Percentiles rank a stretch among this genome's conserved stretches.
Conservation (phyloP, 1,140 invertebrate species). For the Steinernema khuongi region DNA sequence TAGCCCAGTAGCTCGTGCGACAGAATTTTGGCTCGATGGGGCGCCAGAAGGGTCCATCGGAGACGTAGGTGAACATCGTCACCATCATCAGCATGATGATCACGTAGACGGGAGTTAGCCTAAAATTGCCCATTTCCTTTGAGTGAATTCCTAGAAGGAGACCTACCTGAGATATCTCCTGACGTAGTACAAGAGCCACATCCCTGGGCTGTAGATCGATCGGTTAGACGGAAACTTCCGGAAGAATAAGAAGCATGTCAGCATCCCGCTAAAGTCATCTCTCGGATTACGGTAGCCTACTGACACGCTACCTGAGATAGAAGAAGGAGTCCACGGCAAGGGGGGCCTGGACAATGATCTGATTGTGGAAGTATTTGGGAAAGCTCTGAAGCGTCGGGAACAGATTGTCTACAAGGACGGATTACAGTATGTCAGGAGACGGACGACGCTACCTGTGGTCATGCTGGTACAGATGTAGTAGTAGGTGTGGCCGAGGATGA, state of each 20-base stretch:
- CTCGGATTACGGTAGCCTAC: not conserved
- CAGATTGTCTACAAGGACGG: constrained; percentile 45
- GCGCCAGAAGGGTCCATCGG: constrained; percentile 57
- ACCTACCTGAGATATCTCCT: constrained; percentile 25
- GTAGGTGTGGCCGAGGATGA: constrained; percentile 54
- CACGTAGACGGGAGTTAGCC: constrained; percentile 53
- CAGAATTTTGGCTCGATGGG: constrained; percentile 54
- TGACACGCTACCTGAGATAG: constrained; percentile 47
- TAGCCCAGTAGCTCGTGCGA: constrained; percentile 52
- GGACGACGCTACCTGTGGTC: constrained; percentile 40
- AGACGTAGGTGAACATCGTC: constrained; percentile 53
- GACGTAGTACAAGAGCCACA: constrained; percentile 31
- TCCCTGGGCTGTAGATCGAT: not conserved
- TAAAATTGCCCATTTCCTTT: constrained; percentile 28
- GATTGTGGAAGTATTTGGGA: constrained; percentile 56
- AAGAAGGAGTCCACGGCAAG: constrained; percentile 58
- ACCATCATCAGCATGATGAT: constrained; percentile 53
- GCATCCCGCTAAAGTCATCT: constrained; percentile 46
- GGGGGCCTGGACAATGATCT: constrained; percentile 56
- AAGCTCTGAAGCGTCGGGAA: constrained; percentile 53
- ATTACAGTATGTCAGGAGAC: not conserved
- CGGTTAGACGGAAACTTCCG: constrained; percentile 36
- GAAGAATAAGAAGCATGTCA: constrained; percentile 55
- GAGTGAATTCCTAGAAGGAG: not conserved
- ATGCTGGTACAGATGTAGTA: constrained; percentile 50